Conservation (phyloP, 2,888 invertebrate species). For the Suillia variegata region DNA sequence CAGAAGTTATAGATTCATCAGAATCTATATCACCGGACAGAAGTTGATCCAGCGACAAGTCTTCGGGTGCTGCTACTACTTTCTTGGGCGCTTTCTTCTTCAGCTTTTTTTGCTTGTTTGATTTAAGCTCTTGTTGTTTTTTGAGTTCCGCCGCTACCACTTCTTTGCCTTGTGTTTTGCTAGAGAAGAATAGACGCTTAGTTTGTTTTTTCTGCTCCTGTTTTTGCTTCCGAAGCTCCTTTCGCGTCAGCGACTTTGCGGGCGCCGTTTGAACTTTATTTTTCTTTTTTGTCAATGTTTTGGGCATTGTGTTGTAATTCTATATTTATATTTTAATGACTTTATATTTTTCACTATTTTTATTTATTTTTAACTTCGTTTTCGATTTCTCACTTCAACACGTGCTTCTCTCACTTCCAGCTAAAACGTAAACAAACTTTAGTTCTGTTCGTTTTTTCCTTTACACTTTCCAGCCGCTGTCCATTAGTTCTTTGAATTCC, state of each 20-base stretch:
- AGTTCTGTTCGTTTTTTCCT: constrained; percentile 3
- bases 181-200: constrained; percentile 52
- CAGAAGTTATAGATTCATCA: constrained; percentile 53
- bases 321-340: too few species aligned
- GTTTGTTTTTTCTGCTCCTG: constrained; percentile 71
- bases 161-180: constrained; percentile 44
- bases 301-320: too few species aligned
- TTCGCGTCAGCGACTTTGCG: constrained; percentile 63
- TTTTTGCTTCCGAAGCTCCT: constrained; percentile 75
- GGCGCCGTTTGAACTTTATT: constrained; percentile 26
- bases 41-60: constrained; percentile 39
- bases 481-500: not conserved
- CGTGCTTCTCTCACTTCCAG: constrained; percentile 8
- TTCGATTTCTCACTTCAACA: too few species aligned
- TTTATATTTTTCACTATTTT: too few species aligned
- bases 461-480: not conserved
- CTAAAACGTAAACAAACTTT: not conserved
- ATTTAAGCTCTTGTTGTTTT: constrained; percentile 17
- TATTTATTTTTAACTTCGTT: too few species aligned
- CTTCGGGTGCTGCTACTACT: constrained; percentile 35
- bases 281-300: constrained; percentile 30
- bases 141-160: constrained; percentile 35
- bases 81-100: constrained; percentile 23
- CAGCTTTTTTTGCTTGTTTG: constrained; percentile 14
- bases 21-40: constrained; percentile 41